Evolutionary conservation across 2,797 vertebrate genomes (phyloP), one percentile per base, ranked within the genome.

Genomic region (Phaenicophaeus curvirostris): DNA sequence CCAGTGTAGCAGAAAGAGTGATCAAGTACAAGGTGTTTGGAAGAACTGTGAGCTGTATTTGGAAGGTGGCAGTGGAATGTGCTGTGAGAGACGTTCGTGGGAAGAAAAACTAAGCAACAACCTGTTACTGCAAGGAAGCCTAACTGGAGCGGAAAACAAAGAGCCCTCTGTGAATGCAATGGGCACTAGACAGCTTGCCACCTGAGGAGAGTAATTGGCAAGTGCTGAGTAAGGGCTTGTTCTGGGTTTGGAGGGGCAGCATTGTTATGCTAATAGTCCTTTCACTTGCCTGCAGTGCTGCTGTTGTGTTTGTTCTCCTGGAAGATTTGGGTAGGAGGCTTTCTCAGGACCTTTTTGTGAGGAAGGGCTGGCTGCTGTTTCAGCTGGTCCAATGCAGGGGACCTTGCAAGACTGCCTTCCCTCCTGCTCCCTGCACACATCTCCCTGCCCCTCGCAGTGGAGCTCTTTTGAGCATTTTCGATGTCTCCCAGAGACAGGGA

Each of bases 211-310:
- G 77, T 68, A 94, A 88, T 91, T 94, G 96, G 94, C 88, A 55
- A 42, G 50, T 88, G 65, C 89, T 89, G 85, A 94, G 85, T 68
- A 23, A 85, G 72, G 68, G 65, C 87, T 95, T 93, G 88, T 95
- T 95, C 93, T 80, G 91, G 55, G 55, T 87, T 96, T 95, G 91
- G 91, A 94, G 89, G 84, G 75, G 58, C 66, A 41, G 27, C 20
- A 92, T 97, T 97, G 89, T 98, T 87, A 97, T 97, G 97, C 74
- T 97, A 97, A 97, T 96, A 61, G 51, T 84, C 82, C 35, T 20
- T 87, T 69, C 84, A 85, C 89, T 95, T 91, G 55, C 66, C 91
- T 81, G 71, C 73, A 63, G 72, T 74, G 85, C 65, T 74, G 72
- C 73, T 71, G 61, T 87, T 83, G 48, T 65, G 55, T n/a, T 58